phyloP scores from a whole-genome alignment of 1,140 invertebrate species.

The Amyelois transitella region DNA sequence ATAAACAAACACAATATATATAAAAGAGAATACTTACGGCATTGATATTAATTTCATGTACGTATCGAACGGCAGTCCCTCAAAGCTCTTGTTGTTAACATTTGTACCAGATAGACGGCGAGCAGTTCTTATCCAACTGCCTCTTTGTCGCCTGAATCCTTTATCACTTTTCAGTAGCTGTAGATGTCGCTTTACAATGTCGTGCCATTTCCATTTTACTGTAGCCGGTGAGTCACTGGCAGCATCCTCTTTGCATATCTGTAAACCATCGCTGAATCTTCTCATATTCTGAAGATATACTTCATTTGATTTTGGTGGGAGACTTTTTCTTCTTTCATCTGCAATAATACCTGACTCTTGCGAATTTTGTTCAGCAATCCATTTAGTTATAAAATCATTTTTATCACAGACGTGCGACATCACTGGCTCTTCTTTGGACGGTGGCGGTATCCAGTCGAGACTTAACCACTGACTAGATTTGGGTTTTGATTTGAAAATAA shows the following conservation, averaged over 20 bases:
- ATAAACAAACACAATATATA: constrained; percentile 7
- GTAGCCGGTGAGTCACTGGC: constrained; percentile 72
- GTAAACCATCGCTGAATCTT: constrained; percentile 74
- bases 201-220: constrained; percentile 74
- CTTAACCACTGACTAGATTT: constrained; percentile 75
- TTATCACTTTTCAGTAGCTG: constrained; percentile 73
- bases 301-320: constrained; percentile 71
- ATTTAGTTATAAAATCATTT: constrained; percentile 72
- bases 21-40: constrained; percentile 55
- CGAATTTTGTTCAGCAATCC: constrained; percentile 70
- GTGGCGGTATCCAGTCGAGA: constrained; percentile 70
- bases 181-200: constrained; percentile 75
- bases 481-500: constrained; percentile 74
- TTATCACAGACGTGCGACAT: constrained; percentile 69
- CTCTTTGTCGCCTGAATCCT: constrained; percentile 74
- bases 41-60: constrained; percentile 70
- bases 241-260: constrained; percentile 74
- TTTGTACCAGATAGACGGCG: constrained; percentile 66
- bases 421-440: constrained; percentile 70
- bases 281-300: constrained; percentile 73
- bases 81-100: constrained; percentile 42
- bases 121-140: constrained; percentile 75
- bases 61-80: constrained; percentile 48
- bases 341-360: constrained; percentile 57
- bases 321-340: constrained; percentile 67